phyloP scores from a whole-genome alignment of 2,888 invertebrate species.

The Megaustenia siamemsis region DNA sequence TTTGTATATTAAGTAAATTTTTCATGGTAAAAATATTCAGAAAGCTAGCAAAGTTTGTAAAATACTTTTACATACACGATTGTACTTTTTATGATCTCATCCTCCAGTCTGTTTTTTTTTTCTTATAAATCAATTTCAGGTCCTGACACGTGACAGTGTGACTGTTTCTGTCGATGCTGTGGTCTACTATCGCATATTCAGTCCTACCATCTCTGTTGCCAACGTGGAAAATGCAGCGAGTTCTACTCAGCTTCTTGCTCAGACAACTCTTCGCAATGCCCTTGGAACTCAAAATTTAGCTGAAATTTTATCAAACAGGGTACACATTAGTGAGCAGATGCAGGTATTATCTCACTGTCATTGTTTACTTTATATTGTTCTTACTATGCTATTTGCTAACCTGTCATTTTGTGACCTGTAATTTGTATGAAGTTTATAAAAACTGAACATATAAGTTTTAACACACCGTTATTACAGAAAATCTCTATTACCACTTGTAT shows the following conservation, averaged over 20 bases:
- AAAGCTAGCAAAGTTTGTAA: too few species aligned
- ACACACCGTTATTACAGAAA: too few species aligned
- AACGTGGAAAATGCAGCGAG: conserved; percentile 83
- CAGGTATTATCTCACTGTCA: conserved; percentile 65
- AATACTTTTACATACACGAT: too few species aligned
- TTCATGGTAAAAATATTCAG: too few species aligned
- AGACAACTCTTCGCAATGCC: conserved; percentile 77
- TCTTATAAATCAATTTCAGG: conserved; percentile 57
- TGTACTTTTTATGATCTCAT: too few species aligned
- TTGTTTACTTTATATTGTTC: not conserved
- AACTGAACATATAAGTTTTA: too few species aligned
- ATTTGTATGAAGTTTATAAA: too few species aligned
- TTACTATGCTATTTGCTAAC: too few species aligned
- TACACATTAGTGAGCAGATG: conserved; percentile 75
- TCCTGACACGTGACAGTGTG: conserved; percentile 77
- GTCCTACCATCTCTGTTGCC: conserved; percentile 96
- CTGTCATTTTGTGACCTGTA: too few species aligned
- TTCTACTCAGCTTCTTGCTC: conserved; percentile 84
- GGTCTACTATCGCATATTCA: conserved; percentile 85
- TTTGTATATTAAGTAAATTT: too few species aligned
- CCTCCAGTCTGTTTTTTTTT: too few species aligned
- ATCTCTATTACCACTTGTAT: too few species aligned
- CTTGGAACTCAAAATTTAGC: conserved; percentile 75
- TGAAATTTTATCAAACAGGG: conserved; percentile 76
- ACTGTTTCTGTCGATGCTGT: conserved; percentile 79